Conservation (phyloP, 1,140 invertebrate genomes). For the Argopecten irradians region DNA sequence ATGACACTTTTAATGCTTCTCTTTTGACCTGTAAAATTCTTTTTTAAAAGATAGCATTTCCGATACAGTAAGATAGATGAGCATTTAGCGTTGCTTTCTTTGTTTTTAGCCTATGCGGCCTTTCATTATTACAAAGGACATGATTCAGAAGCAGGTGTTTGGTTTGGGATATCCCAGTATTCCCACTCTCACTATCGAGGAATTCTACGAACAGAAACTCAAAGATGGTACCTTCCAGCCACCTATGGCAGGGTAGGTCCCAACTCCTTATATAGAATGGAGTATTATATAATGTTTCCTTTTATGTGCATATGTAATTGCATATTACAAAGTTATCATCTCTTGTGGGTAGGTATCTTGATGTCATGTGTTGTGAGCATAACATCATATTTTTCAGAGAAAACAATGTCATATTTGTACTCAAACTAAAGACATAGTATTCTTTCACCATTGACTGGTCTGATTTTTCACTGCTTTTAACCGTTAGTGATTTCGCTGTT, state of each 20-base stretch:
- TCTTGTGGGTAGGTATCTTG: neutral
- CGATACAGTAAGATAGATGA: no score
- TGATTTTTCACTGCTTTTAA: no score
- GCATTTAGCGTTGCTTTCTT: neutral
- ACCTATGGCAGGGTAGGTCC: constrained; percentile 53
- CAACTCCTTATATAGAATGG: neutral
- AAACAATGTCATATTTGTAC: no score
- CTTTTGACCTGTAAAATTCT: no score
- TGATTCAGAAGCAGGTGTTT: constrained; percentile 93
- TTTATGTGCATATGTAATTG: neutral
- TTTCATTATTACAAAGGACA: constrained; percentile 94
- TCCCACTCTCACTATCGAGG: constrained; percentile 93
- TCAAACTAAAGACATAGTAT: no score
- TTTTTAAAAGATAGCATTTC: no score
- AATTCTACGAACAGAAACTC: constrained; percentile 93
- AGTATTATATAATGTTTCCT: neutral
- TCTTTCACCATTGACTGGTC: no score
- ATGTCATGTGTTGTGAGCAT: no score
- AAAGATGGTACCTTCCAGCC: constrained; percentile 64
- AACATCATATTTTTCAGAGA: no score
- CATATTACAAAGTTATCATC: no score
- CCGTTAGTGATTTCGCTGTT: no score
- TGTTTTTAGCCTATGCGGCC: constrained; percentile 84
- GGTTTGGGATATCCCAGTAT: constrained; percentile 96
- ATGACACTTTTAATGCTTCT: no score